phyloP scores from a whole-genome alignment of 2,797 vertebrate species.

The Holocentrus rufus region DNA sequence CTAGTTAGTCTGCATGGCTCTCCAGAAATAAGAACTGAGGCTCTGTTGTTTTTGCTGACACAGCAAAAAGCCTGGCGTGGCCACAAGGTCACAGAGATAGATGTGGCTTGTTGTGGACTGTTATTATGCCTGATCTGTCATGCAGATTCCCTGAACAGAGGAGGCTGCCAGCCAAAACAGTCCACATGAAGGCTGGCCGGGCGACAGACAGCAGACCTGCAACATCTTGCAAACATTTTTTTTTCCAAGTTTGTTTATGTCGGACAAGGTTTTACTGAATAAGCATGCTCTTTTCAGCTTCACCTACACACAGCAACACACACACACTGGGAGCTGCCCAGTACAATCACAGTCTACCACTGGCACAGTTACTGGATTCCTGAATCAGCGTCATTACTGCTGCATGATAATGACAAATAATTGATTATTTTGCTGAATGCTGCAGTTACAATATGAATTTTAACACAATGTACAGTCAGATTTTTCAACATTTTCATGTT shows the following conservation, averaged over 20 bases:
- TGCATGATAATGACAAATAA: too few relatives aligned
- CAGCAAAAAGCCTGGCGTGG: constrained; percentile 15
- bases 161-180: constrained; percentile 13
- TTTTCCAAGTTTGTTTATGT: neutral
- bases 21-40: constrained; percentile 21
- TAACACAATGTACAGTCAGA: too few relatives aligned
- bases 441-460: too few relatives aligned
- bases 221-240: neutral
- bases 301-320: neutral
- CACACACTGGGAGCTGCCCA: neutral
- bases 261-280: constrained; percentile 1
- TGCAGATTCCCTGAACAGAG: neutral
- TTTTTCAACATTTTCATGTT: too few relatives aligned
- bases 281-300: neutral
- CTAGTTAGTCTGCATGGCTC: neutral
- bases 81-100: constrained; percentile 40
- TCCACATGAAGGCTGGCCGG: constrained; percentile 10
- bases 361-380: neutral
- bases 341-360: neutral
- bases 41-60: constrained; percentile 35
- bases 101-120: constrained; percentile 3
- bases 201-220: neutral
- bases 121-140: constrained; percentile 6
- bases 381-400: neutral
- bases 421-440: too few relatives aligned